Evolutionary conservation across 2,797 vertebrate genomes (phyloP), one percentile per base, ranked within the genome.

Genomic region (Naso thynnoides): DNA sequence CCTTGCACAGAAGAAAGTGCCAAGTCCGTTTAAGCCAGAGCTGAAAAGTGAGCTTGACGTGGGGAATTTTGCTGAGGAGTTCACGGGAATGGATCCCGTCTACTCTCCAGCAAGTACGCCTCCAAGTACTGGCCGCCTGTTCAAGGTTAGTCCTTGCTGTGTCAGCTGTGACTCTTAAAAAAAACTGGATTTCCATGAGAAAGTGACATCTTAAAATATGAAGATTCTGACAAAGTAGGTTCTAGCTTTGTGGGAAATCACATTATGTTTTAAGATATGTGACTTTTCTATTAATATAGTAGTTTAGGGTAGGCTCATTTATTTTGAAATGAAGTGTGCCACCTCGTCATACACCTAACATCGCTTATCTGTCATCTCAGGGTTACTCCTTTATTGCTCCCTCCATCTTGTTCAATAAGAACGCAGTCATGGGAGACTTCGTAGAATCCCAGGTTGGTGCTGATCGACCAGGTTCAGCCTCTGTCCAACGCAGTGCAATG

Each of bases 301-400:
- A 47, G 47, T 42, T 27, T 13, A 3, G 48, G 1, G 42, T 16
- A 56, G 3, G 5, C 19, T 33, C 1, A 8, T 33, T 8, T 36
- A 24, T 44, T 39, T 31, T 47, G 15, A 18, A 8, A 8, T 56
- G 9, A 9, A 61, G 2, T 19, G 5, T 39, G 10, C 48, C 45
- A 36, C 8, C 18, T 66, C 14, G 6, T 39, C 19, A n/a, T 16
- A 67, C 13, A 60, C 19, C 36, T 31, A 66, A 63, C 29, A 31
- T 48, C 45, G 64, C 42, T 33, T 31, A 5, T 79, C 11, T 82
- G 1, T 64, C 33, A 8, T 80, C 80, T 56, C 81, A 98, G 97
- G 97, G 97, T 14, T 98, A 98, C 86, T 98, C 97, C 26, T 98
- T 97, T 27, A 93, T 98, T 42, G 97, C 97, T 2, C 97, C 97